Base-by-base conservation (phyloP, 1,140 invertebrate genomes). In the Calephelis virginiensis region DNA sequence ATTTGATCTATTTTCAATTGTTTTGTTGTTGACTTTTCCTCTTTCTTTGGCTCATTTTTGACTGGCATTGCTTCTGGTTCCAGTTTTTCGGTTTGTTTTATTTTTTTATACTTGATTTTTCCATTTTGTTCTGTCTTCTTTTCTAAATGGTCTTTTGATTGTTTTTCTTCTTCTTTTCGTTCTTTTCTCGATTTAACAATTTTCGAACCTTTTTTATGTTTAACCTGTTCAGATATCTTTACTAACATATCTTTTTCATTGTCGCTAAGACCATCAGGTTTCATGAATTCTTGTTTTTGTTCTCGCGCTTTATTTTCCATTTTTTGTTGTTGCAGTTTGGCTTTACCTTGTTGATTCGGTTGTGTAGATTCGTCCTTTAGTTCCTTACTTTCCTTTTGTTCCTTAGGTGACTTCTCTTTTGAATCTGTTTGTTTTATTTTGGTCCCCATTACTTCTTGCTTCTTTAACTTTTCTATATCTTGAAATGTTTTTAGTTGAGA, bases 1-100 rank as follows among this genome's bases (percentile, higher is more conserved):
- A 81, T 64, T 64, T 82, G 40, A 61, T 69, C 74, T 11, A 81
- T 62, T 48, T 73, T 64, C 47, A 83, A 63, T 60, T 80, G 73
- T 61, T 75, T 80, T 56, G 17, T 53, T 60, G 45, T 66, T 46
- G 69, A 66, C 49, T 73, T 59, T 65, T 74, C 74, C 11, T 61
- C 40, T 14, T 50, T 72, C 64, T 69, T 67, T 56, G 28, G 10
- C 28, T 38, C 17, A 6, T 37, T 28, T 38, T 59, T 38, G 17
- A 37, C 17, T 12, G 11, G 28, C 14, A 7, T 28, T 38, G 28
- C 5, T 11, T 53, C 56, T 46, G 53, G 8, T 68, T 59, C 61
- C 49, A 37, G 38, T 56, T 53, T 28, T 6, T 28, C 14, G 28
- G 17, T 10, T 53, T 53, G 12, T 59, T 59, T 17, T 11, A 59